Conservation (phyloP, 2,797 vertebrate genomes). For the Paguma larvata region DNA sequence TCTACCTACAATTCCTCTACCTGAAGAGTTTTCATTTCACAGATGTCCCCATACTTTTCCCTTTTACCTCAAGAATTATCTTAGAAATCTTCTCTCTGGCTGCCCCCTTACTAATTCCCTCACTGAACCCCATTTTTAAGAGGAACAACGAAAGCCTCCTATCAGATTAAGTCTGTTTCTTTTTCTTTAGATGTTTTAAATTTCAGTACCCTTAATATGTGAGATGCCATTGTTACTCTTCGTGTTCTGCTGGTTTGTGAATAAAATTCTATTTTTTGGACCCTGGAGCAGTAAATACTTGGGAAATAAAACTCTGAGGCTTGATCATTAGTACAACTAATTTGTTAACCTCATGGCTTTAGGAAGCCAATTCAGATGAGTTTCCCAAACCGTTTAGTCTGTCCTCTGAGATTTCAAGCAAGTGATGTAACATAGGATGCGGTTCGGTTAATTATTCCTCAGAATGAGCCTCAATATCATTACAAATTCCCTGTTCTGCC, state of each 20-base stretch:
- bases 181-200: constrained; percentile 37
- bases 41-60: constrained; percentile 7
- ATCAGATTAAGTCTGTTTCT: constrained; percentile 40
- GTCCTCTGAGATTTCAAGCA: constrained; percentile 73
- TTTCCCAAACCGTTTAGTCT: constrained; percentile 52
- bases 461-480: constrained; percentile 68
- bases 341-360: constrained; percentile 60
- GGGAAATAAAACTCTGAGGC: constrained; percentile 53
- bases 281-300: constrained; percentile 21
- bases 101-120: not conserved
- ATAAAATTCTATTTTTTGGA: constrained; percentile 15
- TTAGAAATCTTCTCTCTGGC: constrained; percentile 20
- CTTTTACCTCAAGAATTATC: constrained; percentile 58
- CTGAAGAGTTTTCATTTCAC: constrained; percentile 69
- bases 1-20: constrained; percentile 79
- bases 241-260: not conserved
- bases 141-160: constrained; percentile 36
- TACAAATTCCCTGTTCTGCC: constrained; percentile 72
- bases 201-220: not conserved
- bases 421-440: constrained; percentile 66
- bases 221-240: not conserved
- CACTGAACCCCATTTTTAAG: constrained; percentile 23
- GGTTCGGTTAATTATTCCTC: constrained; percentile 79
- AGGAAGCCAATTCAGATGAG: constrained; percentile 49
- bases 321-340: constrained; percentile 27